Base-by-base conservation (phyloP, 2,888 invertebrate species). In the Sycophila texana region DNA sequence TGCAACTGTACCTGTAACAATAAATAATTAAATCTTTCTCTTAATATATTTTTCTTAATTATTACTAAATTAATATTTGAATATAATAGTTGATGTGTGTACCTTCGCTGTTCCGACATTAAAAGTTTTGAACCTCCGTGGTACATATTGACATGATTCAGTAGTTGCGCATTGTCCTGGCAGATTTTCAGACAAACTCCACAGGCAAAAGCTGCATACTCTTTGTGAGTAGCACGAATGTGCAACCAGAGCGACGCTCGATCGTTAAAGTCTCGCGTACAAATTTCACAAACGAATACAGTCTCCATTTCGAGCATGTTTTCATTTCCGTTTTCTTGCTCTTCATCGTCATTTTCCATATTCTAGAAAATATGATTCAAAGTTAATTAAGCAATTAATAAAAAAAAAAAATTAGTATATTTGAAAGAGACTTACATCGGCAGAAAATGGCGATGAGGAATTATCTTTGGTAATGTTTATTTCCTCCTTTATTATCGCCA, bases 151-250 rank as follows among this genome's bases (percentile, higher is more conserved):
- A 93, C 89, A 84, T 93, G 93, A 81, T 89, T 90, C 66, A 91
- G 87, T n/a, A 93, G 87, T 82, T 91, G 91, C 1, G 88, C 86
- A 81, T 91, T 91, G 67, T 92, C 91, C 3, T 88, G 88, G 79
- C 92, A 92, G 60, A 92, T 91, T 84, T 92, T 91, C 60, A 92
- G 86, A 84, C 93, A 93, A 55, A 93, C 90, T 10, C 93, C 93
- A 83, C 93, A 93, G 4, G 92, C 91, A 74, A 92, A 91, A 2
- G 92, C 91, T 3, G 92, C 92, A 74, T 91, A 91, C 82, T 92
- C 91, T 72, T 91, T 90, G 83, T 93, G 93, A 30, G 92, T 91
- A 14, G 92, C 90, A 16, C 92, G 90, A 83, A 93, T 91, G 83
- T 93, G 93, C 55, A 92, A 85, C 91, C 92, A 92, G 30, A 93